These are phyloP conservation scores for Furcifer pardalis DNA, from an alignment of 2,797 vertebrate species.

Conservation along the genomic window DNA sequence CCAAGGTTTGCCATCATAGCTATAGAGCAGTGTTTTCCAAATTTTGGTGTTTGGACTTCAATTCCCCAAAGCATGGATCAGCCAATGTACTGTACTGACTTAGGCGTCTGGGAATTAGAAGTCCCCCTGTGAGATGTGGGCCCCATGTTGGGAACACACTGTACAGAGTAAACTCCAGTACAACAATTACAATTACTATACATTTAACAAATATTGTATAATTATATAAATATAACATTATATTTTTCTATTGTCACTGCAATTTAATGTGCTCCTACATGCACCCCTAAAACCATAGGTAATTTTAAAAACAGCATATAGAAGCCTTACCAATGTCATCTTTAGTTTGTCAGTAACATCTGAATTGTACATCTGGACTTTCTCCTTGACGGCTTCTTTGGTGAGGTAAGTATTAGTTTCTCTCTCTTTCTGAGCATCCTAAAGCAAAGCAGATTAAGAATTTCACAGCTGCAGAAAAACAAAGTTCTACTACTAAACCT, in stretches of 20 bases:
- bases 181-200: no score
- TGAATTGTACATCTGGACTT: slow-evolving; percentile 89
- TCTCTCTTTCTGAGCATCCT: slow-evolving; percentile 94
- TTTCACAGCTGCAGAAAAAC: background rate
- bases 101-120: no score
- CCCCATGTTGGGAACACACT: no score
- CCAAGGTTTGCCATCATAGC: no score
- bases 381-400: slow-evolving; percentile 91
- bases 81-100: no score
- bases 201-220: no score
- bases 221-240: no score
- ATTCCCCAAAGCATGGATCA: no score
- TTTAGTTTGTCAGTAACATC: slow-evolving; percentile 92
- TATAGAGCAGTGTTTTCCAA: no score
- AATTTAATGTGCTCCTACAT: background rate
- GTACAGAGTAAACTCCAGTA: no score
- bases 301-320: background rate
- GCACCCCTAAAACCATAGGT: background rate
- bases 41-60: no score
- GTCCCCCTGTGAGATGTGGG: no score
- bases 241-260: background rate
- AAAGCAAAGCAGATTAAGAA: slow-evolving; percentile 36
- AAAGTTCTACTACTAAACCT: background rate
- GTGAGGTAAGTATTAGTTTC: slow-evolving; percentile 88
- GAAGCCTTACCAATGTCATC: slow-evolving; percentile 88